These are phyloP conservation scores for Corythaixoides concolor DNA, from an alignment of 2,113 vertebrate species.

Conservation along the genomic window DNA sequence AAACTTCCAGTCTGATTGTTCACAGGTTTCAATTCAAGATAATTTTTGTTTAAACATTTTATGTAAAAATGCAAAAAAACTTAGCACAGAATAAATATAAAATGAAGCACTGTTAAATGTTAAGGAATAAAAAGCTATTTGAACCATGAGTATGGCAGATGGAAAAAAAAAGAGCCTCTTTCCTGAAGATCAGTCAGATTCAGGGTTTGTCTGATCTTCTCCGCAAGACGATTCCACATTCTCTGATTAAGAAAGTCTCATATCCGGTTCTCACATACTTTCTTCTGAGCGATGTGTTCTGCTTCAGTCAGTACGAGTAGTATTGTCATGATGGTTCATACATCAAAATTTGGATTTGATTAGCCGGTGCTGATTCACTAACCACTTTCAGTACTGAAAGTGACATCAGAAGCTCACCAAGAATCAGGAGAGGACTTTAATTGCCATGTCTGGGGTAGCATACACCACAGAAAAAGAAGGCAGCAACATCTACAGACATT, in stretches of 20 bases:
- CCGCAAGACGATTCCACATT: conserved; percentile 23
- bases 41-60: background rate
- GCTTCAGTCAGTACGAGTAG: background rate
- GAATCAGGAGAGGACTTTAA: background rate
- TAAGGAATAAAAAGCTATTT: background rate
- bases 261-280: conserved; percentile 31
- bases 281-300: background rate
- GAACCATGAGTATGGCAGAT: background rate
- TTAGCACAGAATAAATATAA: background rate
- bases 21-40: background rate
- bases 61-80: background rate
- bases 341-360: conserved; percentile 40
- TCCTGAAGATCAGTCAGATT: conserved; percentile 19
- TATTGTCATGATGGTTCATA: background rate
- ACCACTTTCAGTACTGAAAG: background rate
- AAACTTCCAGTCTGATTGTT: background rate
- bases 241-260: background rate
- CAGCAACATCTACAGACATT: background rate
- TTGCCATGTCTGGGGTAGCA: too few species aligned
- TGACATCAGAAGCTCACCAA: conserved; percentile 5
- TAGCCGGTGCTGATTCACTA: conserved; percentile 44
- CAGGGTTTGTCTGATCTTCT: conserved; percentile 38
- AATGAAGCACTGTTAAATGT: background rate
- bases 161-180: background rate
- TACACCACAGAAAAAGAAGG: background rate